Base-by-base conservation (phyloP, 30 jellyfish, hydroid and myxozoan species). In the Pelagia noctiluca region DNA sequence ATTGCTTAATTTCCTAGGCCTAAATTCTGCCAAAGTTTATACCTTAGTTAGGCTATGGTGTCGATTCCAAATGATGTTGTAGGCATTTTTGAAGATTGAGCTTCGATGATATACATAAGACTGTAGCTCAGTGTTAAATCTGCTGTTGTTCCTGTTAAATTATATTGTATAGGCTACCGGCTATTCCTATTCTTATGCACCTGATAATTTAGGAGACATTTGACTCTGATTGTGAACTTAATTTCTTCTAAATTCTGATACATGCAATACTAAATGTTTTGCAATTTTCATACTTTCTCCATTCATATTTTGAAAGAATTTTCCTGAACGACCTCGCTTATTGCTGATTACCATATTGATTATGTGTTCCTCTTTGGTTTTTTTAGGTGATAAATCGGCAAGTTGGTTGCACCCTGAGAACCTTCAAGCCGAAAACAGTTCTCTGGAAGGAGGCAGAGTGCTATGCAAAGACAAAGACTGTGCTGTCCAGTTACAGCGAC, bases 361-460 rank as follows among this genome's bases (percentile, higher is more conserved):
- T 42, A 16, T n/a, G 57, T 5, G 57, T 25, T 10, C 3, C 16
- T 33, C 18, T 42, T 50, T 29, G 1, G 47, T 42, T 24, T 28
- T 11, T 74, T 12, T n/a, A 82, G 85, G 92, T 82, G 32, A 67
- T 67, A 24, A 66, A 82, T 52, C 54, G 53, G 23, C 92, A 82
- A 54, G 92, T 82, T 10, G 92, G n/a, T 11, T 82, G 92, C 67
- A 82, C 85, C 11, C 25, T 60, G 42, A 50, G 34, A 24, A 31
- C 75, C 1, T 76, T 37, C 68, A n/a, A 50, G 67, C 80, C 96
- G 67, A 81, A 35, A 1, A 69, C 79, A 32, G 52, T 16, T 0
- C 11, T 32, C 2, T 78, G 91, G 87, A 67, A 54, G 29, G 82
- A 87, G 42, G 70, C 96, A 0, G 76, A 34, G 18, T 87, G 96